Base-by-base conservation (phyloP, 2,797 vertebrate species). In the Chiloscyllium punctatum region DNA sequence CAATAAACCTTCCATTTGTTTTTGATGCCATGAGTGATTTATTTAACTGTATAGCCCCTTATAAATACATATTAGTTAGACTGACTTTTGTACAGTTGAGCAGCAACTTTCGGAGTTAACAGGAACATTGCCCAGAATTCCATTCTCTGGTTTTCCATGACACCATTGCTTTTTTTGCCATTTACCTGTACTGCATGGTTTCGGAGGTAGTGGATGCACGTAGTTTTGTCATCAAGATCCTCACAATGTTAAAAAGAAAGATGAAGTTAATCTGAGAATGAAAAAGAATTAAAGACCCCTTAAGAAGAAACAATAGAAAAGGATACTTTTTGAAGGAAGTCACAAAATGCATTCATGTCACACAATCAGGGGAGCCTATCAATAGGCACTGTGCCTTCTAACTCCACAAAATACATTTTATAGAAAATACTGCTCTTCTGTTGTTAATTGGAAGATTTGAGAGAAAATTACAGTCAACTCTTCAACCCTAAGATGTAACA, bases 231-330 rank as follows among this genome's bases (percentile, higher is more conserved):
- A 99, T 99, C 68, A 99, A 98, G 96, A 99, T 99, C 96, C 99
- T 98, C 94, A 99, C 99, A 86, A 99, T 99, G 98, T 99, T 99
- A 97, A 99, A 99, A 23, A 99, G 98, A 97, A 99, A 99, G 96
- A 99, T 98, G 97, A 99, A 99, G 96, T 99, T 99, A 96, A 99
- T 99, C 99, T 99, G 96, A 7, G 16, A 18, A 77, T 33, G 53
- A n/a, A 57, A 97, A 97, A 68, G 96, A 82, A 95, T 42, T 18
- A 84, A 84, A 42, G 79, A 23, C 18, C 79, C n/a, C 21, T 82
- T 23, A 82, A 82, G 18, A 7, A 84, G 37, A 18, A 42, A 4
- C 77, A 82, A 4, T 48, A 84, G 7, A 21, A 15, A 18, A 1
- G 21, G 79, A 42, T 1, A 18, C 5, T n/a, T n/a, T 77, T 77